Conservation (phyloP, 2,797 vertebrate genomes). For the Tapera naevia region DNA sequence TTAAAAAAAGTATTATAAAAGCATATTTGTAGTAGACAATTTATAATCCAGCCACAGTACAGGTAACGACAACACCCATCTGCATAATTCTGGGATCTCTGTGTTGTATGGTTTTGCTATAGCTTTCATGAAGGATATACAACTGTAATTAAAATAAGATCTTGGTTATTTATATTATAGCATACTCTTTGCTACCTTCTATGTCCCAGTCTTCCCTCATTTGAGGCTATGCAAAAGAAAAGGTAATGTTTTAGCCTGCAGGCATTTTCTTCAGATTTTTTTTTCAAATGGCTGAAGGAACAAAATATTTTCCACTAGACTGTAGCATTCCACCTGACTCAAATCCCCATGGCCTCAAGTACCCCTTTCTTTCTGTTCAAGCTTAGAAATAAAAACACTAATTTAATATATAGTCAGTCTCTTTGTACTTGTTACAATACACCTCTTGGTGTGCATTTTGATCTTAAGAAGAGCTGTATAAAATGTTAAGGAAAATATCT, state of each 20-base stretch:
- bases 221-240: background rate
- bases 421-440: background rate
- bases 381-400: background rate
- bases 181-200: background rate
- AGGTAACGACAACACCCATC: background rate
- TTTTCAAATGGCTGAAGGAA: background rate
- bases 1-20: background rate
- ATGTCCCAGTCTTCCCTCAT: background rate
- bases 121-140: background rate
- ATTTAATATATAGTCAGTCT: background rate
- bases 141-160: background rate
- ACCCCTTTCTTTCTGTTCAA: background rate
- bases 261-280: background rate
- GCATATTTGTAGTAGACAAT: background rate
- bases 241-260: background rate
- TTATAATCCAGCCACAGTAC: background rate
- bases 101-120: background rate
- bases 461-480: background rate
- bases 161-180: background rate
- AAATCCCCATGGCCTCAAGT: background rate
- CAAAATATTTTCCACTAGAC: conserved; percentile 27
- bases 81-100: background rate
- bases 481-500: background rate
- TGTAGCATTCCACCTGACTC: background rate
- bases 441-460: background rate